A percentile compares a stretch with the other conserved stretches of the same genome.
Conservation (phyloP, 2,888 invertebrate genomes). For the Lycaena phlaeas region DNA sequence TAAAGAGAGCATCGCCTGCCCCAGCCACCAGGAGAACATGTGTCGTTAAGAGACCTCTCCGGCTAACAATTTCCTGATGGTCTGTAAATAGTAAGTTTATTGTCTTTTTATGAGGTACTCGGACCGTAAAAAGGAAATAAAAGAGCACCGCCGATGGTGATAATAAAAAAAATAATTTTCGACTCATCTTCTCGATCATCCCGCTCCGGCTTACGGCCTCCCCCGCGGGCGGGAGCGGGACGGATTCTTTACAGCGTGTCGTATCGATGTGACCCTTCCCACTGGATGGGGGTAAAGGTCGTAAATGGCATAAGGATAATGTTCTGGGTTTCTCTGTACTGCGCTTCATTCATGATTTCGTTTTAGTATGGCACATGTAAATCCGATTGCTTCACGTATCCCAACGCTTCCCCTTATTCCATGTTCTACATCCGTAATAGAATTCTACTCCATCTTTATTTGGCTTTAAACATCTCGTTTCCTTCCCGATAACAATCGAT, state of each 20-base stretch:
- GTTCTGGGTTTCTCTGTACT: constrained; percentile 69
- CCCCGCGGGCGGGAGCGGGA: constrained; percentile 44
- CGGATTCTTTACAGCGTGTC: constrained; percentile 54
- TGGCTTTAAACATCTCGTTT: constrained; percentile 22
- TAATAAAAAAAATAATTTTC: constrained; percentile 74
- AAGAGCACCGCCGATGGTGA: constrained; percentile 74
- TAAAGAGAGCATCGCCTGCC: constrained; percentile 61
- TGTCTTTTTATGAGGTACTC: constrained; percentile 75
- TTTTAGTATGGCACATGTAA: constrained; percentile 70
- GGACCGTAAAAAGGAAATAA: constrained; percentile 75
- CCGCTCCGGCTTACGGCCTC: constrained; percentile 54
- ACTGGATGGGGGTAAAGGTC: constrained; percentile 71
- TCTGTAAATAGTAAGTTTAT: constrained; percentile 75
- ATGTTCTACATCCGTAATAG: constrained; percentile 61
- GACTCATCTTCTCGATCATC: constrained; percentile 71
- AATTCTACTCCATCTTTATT: constrained; percentile 28
- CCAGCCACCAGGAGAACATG: constrained; percentile 55
- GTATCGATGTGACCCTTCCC: constrained; percentile 66
- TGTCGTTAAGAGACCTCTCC: constrained; percentile 73
- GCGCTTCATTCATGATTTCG: constrained; percentile 73
- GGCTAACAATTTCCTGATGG: constrained; percentile 74
- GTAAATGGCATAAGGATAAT: constrained; percentile 74
- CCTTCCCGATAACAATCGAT: background rate
- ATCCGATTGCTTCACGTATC: constrained; percentile 63
- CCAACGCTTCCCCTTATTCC: constrained; percentile 49